phyloP scores from a whole-genome alignment of 1,140 invertebrate species.

The Zaprionus vittiger region DNA sequence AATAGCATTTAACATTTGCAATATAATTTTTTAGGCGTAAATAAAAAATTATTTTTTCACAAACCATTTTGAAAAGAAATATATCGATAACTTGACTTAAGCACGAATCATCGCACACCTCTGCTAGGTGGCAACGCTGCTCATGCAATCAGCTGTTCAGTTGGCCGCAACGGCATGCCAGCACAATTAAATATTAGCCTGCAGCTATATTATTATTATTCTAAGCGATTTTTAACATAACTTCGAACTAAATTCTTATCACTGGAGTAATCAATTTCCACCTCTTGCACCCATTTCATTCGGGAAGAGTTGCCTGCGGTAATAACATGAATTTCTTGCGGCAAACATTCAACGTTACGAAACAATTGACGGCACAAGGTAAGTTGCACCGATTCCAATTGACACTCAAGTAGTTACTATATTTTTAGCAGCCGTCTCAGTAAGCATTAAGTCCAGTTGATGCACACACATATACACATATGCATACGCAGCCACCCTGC shows the following conservation, averaged over 20 bases:
- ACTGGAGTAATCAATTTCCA: not conserved
- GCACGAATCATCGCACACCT: not conserved
- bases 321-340: conserved; percentile 77
- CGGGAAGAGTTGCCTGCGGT: not conserved
- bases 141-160: conserved; percentile 25
- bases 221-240: conserved; percentile 10
- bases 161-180: conserved; percentile 20
- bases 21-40: conserved; percentile 3
- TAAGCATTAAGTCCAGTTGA: not conserved
- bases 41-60: not conserved
- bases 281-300: not conserved
- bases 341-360: conserved; percentile 82
- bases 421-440: not conserved
- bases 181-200: conserved; percentile 11
- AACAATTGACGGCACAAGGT: conserved; percentile 77
- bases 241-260: not conserved
- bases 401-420: not conserved
- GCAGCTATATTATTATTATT: conserved; percentile 15
- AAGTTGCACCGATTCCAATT: conserved; percentile 22
- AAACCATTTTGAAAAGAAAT: not conserved
- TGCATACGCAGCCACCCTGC: not conserved
- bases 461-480: not conserved
- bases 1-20: conserved; percentile 24
- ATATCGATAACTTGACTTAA: not conserved
- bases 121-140: conserved; percentile 11